Conservation (phyloP, 1,140 invertebrate species). For the Neelides sp. region DNA sequence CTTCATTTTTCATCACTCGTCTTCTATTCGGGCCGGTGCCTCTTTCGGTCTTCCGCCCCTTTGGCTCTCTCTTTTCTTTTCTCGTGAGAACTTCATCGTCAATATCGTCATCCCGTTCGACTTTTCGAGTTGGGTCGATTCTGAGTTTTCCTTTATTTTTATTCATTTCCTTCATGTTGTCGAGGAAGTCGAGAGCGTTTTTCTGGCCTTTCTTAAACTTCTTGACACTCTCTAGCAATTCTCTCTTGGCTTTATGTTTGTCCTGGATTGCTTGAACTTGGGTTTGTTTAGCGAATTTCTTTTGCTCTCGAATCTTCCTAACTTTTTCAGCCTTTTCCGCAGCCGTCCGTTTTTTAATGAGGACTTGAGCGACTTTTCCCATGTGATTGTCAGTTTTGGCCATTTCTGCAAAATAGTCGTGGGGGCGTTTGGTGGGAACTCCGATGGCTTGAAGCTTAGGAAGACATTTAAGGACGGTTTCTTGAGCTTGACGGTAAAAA, state of each 20-base stretch:
- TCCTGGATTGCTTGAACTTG: slow-evolving; percentile 70
- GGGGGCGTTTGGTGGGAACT: slow-evolving; percentile 68
- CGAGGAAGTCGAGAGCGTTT: slow-evolving; percentile 67
- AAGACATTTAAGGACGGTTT: slow-evolving; percentile 65
- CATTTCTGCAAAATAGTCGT: slow-evolving; percentile 99
- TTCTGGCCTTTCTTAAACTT: slow-evolving; percentile 69
- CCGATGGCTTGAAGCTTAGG: slow-evolving; percentile 57
- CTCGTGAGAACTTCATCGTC: no score
- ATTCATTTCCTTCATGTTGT: slow-evolving; percentile 49
- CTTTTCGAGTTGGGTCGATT: background rate
- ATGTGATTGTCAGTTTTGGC: slow-evolving; percentile 94
- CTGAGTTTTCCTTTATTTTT: slow-evolving; percentile 2
- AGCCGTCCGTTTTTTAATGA: slow-evolving; percentile 69
- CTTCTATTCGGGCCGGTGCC: slow-evolving; percentile 6
- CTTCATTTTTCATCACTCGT: slow-evolving; percentile 61
- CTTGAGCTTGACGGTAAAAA: slow-evolving; percentile 85
- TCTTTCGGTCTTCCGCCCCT: slow-evolving; percentile 7
- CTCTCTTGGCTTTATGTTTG: slow-evolving; percentile 45
- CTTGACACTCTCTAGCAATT: slow-evolving; percentile 71
- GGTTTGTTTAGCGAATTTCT: slow-evolving; percentile 83
- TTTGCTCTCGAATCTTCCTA: slow-evolving; percentile 71
- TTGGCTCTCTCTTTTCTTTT: no score
- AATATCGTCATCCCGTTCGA: no score
- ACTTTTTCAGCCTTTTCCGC: slow-evolving; percentile 78
- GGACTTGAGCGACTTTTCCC: slow-evolving; percentile 60